Percentiles rank a stretch among this genome's conserved stretches.
These are phyloP conservation scores for Mus spicilegus DNA, from an alignment of 2,113 vertebrate species.

Conservation along the genomic window DNA sequence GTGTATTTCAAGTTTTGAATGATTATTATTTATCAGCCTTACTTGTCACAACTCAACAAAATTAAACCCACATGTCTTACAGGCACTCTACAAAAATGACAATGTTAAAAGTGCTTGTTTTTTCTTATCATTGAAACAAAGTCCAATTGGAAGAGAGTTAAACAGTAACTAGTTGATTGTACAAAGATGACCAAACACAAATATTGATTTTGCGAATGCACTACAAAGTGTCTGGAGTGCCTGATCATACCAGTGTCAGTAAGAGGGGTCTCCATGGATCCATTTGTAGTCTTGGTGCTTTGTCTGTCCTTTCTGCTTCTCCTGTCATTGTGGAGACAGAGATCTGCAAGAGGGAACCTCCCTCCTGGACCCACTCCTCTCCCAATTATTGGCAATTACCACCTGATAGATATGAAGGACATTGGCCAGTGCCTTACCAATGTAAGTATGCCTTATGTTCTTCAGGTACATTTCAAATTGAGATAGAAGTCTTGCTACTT, in stretches of 20 bases:
- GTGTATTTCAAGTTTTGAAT: too few species aligned
- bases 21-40: too few species aligned
- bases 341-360: neutral
- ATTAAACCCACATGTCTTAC: too few species aligned
- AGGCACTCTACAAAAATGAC: too few species aligned
- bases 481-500: neutral
- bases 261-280: neutral
- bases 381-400: neutral
- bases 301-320: constrained; percentile 17
- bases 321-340: neutral
- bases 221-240: neutral
- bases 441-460: neutral
- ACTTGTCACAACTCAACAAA: too few species aligned
- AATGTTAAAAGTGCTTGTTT: too few species aligned
- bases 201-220: rapidly evolving
- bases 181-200: neutral
- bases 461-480: neutral
- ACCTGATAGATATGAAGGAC: neutral
- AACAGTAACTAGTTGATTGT: neutral
- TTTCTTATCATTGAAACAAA: neutral
- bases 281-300: neutral
- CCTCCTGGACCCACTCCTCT: neutral
- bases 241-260: neutral
- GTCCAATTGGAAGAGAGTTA: neutral
- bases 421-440: neutral